Conservation (phyloP, 2,888 invertebrate species). For the Pachydiplax longipennis region DNA sequence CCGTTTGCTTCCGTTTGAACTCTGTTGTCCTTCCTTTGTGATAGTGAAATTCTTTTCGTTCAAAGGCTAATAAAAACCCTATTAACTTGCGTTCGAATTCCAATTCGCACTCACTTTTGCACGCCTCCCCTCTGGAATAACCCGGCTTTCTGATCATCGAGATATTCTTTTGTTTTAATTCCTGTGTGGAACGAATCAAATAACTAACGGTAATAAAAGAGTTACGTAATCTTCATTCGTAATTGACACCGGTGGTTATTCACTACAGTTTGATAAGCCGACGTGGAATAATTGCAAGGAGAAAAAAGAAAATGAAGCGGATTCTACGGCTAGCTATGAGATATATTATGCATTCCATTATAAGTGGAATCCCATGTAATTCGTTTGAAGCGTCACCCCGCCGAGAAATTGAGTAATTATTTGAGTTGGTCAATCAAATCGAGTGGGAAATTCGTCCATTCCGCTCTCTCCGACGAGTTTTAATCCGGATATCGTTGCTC, state of each 20-base stretch:
- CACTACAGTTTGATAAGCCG: not conserved
- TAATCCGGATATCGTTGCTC: not conserved
- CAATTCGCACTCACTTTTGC: too few relatives aligned
- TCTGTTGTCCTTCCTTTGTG: too few relatives aligned
- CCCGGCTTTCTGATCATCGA: too few relatives aligned
- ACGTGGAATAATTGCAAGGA: not conserved
- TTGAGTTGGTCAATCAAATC: not conserved
- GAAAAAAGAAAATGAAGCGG: not conserved
- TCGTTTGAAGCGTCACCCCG: not conserved
- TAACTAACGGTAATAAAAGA: not conserved
- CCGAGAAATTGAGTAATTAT: not conserved
- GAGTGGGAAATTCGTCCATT: not conserved
- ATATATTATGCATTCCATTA: not conserved
- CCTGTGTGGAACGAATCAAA: not conserved
- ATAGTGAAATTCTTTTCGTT: too few relatives aligned
- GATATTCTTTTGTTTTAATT: not conserved
- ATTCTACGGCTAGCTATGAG: not conserved
- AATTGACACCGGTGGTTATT: not conserved
- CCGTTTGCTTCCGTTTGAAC: too few relatives aligned
- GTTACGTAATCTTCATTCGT: not conserved
- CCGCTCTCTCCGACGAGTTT: not conserved
- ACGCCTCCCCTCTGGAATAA: too few relatives aligned
- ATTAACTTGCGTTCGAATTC: too few relatives aligned
- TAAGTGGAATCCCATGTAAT: not conserved
- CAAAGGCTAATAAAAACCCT: too few relatives aligned